These are phyloP conservation scores for Proisotoma minuta DNA, from an alignment of 2,888 invertebrate species.

Conservation along the genomic window DNA sequence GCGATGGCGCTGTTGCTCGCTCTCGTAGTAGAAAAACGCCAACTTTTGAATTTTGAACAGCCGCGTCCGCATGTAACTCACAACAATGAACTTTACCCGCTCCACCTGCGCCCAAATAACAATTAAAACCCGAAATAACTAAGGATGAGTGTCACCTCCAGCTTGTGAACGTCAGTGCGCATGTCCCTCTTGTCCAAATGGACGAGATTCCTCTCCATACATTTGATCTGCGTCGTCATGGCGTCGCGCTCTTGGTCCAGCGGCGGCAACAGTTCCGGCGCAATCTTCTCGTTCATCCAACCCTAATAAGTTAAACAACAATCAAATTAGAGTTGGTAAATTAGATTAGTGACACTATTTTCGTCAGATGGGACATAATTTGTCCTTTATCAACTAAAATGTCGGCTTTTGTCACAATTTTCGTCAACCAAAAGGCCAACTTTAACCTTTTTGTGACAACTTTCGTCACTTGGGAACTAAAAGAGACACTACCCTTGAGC, in stretches of 20 bases:
- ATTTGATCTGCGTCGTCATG: conserved; percentile 20
- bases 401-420: too few relatives aligned
- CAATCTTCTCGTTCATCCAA: conserved; percentile 33
- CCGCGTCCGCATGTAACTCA: conserved; percentile 21
- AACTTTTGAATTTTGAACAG: conserved; percentile 25
- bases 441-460: too few relatives aligned
- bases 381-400: too few relatives aligned
- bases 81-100: conserved; percentile 21
- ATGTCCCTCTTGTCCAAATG: conserved; percentile 31
- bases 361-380: too few relatives aligned
- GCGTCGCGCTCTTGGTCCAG: conserved; percentile 23
- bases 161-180: conserved; percentile 25
- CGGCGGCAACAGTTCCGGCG: conserved; percentile 28
- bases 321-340: too few relatives aligned
- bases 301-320: too few relatives aligned
- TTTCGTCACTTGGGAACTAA: too few relatives aligned
- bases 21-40: conserved; percentile 14
- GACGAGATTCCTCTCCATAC: conserved; percentile 24
- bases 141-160: too few relatives aligned
- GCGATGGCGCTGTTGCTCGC: conserved; percentile 13
- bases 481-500: too few relatives aligned
- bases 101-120: conserved; percentile 17
- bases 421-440: too few relatives aligned
- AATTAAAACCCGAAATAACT: not conserved
- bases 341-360: too few relatives aligned